Base-by-base conservation (phyloP, 2,888 invertebrate species). In the Listrodromus nycthemerus region DNA sequence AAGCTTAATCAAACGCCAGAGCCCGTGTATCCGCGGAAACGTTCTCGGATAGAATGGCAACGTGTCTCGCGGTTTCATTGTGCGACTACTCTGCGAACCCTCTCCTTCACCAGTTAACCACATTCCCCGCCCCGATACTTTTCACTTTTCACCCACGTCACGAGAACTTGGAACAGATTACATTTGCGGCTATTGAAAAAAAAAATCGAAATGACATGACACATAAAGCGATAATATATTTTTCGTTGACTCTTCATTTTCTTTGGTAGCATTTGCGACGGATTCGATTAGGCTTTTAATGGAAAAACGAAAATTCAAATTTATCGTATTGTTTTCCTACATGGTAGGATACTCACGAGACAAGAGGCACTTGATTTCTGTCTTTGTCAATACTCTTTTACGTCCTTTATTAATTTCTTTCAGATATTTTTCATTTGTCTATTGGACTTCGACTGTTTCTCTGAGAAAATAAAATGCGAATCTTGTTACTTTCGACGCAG, bases 1-100 rank as follows among this genome's bases (percentile, higher is more conserved):
- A 66, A 71, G 71, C 80, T 86, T 86, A 86, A 88, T 89, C 88
- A 86, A 84, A 84, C 86, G 84, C 82, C 86, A 82, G 41, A 84
- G 80, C 70, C 75, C 21, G 69, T 78, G 80, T 85, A 84, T 82
- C 77, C 78, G 71, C 66, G 71, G 75, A 85, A 79, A 77, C 55
- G 24, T 66, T 69, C 55, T 63, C 70, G 16, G 85, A 61, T 61
- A 63, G 50, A 65, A 50, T 65, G 45, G 33, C 30, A 41, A 33
- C 69, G 24, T 63, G 69, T 83, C 83, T 84, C 83, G 70, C 61
- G 78, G 52, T 75, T 81, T 84, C 82, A 84, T 84, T 82, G 82
- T 84, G 71, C 74, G 79, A 48, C 65, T 66, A 41, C 27, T 50
- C 63, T 52, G 21, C 55, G 21, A 24, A 10, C 55, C 13, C 21